A percentile compares a stretch with the other conserved stretches of the same genome.
Evolutionary conservation across 2,888 invertebrate genomes (phyloP).

Genomic region (Odontocerum albicorne): DNA sequence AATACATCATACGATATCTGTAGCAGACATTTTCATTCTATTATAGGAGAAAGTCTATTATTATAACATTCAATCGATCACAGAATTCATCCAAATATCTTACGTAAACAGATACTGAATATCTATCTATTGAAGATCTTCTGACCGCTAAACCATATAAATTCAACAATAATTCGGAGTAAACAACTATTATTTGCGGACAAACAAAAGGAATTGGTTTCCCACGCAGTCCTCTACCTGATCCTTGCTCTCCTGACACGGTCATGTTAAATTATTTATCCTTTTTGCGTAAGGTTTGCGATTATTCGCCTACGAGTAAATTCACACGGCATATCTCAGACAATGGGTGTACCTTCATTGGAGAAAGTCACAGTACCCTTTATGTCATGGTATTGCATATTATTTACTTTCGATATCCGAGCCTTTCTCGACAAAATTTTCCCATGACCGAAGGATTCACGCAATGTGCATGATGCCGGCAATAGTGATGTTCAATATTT

Average conservation of each 20-base stretch:
- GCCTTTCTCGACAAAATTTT: conserved; percentile 21
- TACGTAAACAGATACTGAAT: too few species aligned
- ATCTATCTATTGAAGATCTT: too few species aligned
- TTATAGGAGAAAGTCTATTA: too few species aligned
- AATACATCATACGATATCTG: too few species aligned
- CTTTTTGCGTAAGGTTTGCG: conserved; percentile 28
- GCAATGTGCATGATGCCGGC: too few species aligned
- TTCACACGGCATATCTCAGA: conserved; percentile 1
- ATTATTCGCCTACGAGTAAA: conserved; percentile 10
- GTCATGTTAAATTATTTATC: conserved; percentile 12
- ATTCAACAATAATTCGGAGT: conserved; percentile 14
- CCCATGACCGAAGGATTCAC: conserved; percentile 25
- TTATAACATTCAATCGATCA: too few species aligned
- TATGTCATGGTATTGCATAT: conserved; percentile 24
- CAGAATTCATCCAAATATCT: too few species aligned
- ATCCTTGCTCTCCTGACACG: not conserved
- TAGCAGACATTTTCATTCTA: too few species aligned
- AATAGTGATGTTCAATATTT: too few species aligned
- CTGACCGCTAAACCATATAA: too few species aligned
- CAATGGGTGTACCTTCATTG: conserved; percentile 19
- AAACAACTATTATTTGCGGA: conserved; percentile 6
- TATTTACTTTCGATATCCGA: conserved; percentile 17
- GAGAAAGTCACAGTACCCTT: conserved; percentile 31
- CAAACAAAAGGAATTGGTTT: conserved; percentile 11
- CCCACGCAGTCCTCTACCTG: conserved; percentile 27